phyloP scores from a whole-genome alignment of 2,888 invertebrate species.

The Chrysodeixis includens region DNA sequence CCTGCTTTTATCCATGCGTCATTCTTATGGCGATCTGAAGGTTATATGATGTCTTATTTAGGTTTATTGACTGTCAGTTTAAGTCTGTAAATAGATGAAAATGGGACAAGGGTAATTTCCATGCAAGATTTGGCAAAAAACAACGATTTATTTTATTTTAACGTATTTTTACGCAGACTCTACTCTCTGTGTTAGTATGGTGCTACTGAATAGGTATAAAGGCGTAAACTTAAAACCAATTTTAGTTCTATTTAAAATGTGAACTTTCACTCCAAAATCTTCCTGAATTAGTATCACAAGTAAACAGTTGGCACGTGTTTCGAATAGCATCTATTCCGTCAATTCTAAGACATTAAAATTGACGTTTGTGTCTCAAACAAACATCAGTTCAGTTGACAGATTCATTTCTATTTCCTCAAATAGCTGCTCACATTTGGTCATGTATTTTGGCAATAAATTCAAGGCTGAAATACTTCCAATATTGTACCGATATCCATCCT shows the following conservation, averaged over 20 bases:
- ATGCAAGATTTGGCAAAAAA: too few relatives aligned
- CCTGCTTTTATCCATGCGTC: constrained; percentile 61
- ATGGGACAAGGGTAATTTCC: constrained; percentile 36
- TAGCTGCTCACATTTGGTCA: constrained; percentile 21
- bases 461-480: constrained; percentile 42
- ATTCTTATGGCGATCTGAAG: constrained; percentile 59
- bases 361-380: not conserved
- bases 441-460: constrained; percentile 54
- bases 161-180: not conserved
- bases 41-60: constrained; percentile 60
- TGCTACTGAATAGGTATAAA: too few relatives aligned
- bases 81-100: constrained; percentile 46
- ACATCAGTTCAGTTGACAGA: constrained; percentile 7
- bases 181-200: too few relatives aligned
- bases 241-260: too few relatives aligned
- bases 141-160: not conserved
- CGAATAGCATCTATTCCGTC: not conserved
- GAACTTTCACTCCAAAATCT: not conserved
- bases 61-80: constrained; percentile 63
- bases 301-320: not conserved
- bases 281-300: not conserved
- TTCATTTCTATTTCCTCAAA: constrained; percentile 27
- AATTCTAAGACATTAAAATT: constrained; percentile 1
- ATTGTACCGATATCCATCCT: constrained; percentile 38
- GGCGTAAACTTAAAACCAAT: not conserved